A percentile compares a stretch with the other conserved stretches of the same genome.
Conservation (phyloP, 1,140 invertebrate genomes). For the Odontomachus brunneus region DNA sequence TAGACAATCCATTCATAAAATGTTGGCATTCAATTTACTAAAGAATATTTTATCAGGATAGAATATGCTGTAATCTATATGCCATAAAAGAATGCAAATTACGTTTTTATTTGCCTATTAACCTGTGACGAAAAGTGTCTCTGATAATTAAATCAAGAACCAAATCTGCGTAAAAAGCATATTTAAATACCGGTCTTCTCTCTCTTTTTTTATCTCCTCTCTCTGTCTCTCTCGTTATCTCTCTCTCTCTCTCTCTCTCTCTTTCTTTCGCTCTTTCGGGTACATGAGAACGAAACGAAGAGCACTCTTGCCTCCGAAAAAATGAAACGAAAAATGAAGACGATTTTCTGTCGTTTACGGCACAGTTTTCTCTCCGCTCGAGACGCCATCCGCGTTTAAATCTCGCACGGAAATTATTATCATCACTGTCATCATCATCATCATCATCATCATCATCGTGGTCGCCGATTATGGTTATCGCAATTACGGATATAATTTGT, state of each 20-base stretch:
- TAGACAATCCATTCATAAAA: no score
- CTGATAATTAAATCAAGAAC: slow-evolving; percentile 1
- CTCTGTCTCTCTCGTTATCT: no score
- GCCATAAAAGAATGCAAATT: no score
- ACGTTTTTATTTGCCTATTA: no score
- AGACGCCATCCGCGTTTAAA: neutral
- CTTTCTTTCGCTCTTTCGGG: neutral
- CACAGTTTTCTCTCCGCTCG: slow-evolving; percentile 14
- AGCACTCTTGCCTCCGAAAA: neutral
- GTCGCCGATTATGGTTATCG: no score
- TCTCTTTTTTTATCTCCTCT: no score
- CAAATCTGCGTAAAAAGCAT: slow-evolving; percentile 11
- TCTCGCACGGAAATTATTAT: neutral
- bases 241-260: no score
- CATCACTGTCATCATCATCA: neutral
- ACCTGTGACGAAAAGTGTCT: neutral
- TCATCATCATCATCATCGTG: no score
- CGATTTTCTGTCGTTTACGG: neutral
- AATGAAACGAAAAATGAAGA: neutral
- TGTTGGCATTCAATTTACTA: no score
- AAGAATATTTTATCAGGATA: no score
- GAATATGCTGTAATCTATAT: no score
- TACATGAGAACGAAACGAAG: neutral
- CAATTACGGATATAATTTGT: no score
- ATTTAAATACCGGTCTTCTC: slow-evolving; percentile 1